Evolutionary conservation across 2,888 invertebrate species (phyloP), one percentile per base, ranked within the genome.

Genomic region (Allygus modestus): DNA sequence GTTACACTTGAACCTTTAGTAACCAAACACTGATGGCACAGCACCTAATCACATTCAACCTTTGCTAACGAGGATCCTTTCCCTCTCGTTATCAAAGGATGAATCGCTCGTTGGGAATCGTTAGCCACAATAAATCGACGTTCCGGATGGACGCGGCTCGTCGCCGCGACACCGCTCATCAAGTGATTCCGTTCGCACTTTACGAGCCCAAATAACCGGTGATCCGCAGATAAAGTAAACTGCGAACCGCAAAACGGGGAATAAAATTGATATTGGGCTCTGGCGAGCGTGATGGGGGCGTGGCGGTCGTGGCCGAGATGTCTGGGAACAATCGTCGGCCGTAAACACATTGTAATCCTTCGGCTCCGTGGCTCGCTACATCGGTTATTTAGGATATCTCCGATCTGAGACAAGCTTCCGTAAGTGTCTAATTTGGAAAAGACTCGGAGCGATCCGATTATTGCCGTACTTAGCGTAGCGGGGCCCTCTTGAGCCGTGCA

Each of bases 321-420:
- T 46, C 77, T 77, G 77, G 77, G 77, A 77, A 77, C 77, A 51
- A 46, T 73, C 69, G 33, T 2, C 75, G 23, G 75, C 75, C 20
- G 77, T 17, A 37, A 58, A 79, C 79, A 58, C 79, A 79, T 58
- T 79, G 79, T 79, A 79, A 79, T 54, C 43, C 73, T n/a, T 31
- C 23, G 23, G 43, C 23, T 37, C 15, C 77, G 26, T 28, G 79
- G 79, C 79, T 58, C 31, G 54, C 58, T 33, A 28, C 33, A 79
- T 79, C 79, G 79, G 83, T 83, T 83, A 83, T 83, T 83, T 83
- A 83, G 75, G 73, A 75, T 83, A 83, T 83, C 83, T 83, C 73
- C 73, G 61, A 83, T 83, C 83, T 83, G 83, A 75, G 75, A 83
- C 83, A 75, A 83, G 83, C 83, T 83, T 83, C 83, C 37, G 83